Evolutionary conservation across 2,888 invertebrate genomes (phyloP), one percentile per base, ranked within the genome.

Genomic region (Sinelater perroti): DNA sequence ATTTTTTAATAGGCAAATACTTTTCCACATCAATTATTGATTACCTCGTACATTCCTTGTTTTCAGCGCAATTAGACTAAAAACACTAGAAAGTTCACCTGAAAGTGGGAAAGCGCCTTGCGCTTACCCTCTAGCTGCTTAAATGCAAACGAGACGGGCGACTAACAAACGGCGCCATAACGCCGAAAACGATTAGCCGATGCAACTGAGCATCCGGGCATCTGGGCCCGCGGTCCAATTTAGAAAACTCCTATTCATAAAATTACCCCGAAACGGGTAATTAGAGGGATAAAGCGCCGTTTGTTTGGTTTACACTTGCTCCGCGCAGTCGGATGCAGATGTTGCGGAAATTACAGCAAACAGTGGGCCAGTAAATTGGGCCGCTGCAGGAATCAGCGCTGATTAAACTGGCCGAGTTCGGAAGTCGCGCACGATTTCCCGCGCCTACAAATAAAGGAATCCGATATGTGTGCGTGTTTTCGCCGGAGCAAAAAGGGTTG

Each of bases 191-290:
- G 47, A 47, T 47, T 47, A 47, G 47, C 24, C 24, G 36, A 47
- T 47, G 33, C 35, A 47, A 35, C 36, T 47, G 21, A 21, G 24
- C n/a, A 11, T 6, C 10, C 11, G 31, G 24, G 35, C 50, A 50
- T 50, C 40, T 40, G 47, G 35, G 47, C 17, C 44, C 30, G 50
- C 36, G 50, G 50, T 50, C 50, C 30, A 36, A 50, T 50, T 50
- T 38, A 38, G 38, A 18, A 36, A 50, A 38, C 20, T 38, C 33
- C 38, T 50, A 28, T 36, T 38, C 30, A 50, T 50, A 50, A 50
- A 50, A 50, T 24, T 50, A 50, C 21, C n/a, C 50, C 18, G 38
- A 50, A 50, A 49, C 38, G 50, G 30, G 20, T 26, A 50, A 50
- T 50, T 50, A 50, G 40, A 50, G 36, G 47, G 36, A 47, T 35